Evolutionary conservation across 1,140 invertebrate genomes (phyloP), one percentile per base, ranked within the genome.

Genomic region (Diabrotica virgifera): DNA sequence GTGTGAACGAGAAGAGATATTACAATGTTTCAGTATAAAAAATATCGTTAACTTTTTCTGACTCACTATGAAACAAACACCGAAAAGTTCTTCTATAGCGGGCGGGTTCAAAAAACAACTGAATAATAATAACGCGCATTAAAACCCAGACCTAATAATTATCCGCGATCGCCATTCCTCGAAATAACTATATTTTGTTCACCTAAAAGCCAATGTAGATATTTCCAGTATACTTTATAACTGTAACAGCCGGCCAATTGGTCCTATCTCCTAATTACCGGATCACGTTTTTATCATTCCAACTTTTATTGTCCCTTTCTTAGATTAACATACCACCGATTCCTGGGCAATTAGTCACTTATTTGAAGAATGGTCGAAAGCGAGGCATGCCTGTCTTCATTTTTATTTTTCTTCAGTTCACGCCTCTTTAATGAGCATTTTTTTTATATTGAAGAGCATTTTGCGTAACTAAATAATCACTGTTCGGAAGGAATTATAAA

Each of bases 231-330:
- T 24, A 24, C 24, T 24, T 24, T 24, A 10, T 46, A 46, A 46
- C 40, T 46, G n/a, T 46, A n/a, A 46, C n/a, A 24, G 24, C n/a
- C 40, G 40, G 8, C 5, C 8, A 46, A 46, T 46, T 46, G 40
- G 40, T 10, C n/a, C 40, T 46, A 46, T 46, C 40, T 46, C 40
- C 40, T 46, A 46, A 46, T 46, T 46, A 46, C 40, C 40, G 8
- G 40, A 46, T 46, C 40, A 46, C 40, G 40, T 46, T 46, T 46
- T 46, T 46, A 46, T 8, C 40, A 46, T 46, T 46, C 40, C 40
- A 46, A 46, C 40, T 46, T 46, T 46, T 46, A 46, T 46, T 46
- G 40, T 46, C 40, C 40, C n/a, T 46, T 46, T 46, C 40, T 46
- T 46, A 46, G 40, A 46, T 46, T 46, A 46, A 46, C 40, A 46